phyloP scores from a whole-genome alignment of 2,113 vertebrate species.

The Hypomesus transpacificus region DNA sequence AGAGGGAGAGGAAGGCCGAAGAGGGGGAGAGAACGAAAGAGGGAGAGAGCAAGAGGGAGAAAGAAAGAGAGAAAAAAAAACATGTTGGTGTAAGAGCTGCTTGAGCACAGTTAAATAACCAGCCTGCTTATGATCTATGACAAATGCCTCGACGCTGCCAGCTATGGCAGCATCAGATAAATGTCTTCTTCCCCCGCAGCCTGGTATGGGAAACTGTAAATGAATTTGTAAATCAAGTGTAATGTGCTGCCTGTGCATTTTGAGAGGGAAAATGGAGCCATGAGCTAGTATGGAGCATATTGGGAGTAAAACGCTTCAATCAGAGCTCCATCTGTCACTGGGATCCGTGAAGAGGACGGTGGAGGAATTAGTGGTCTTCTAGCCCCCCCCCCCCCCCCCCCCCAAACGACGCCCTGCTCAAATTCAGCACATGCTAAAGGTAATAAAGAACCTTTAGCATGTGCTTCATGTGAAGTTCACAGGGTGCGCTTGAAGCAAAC shows the following conservation, averaged over 20 bases:
- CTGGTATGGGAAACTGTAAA: conserved; percentile 48
- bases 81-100: conserved; percentile 36
- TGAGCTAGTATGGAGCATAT: conserved; percentile 51
- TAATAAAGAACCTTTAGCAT: conserved; percentile 27
- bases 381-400: background rate
- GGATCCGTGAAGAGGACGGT: conserved; percentile 11
- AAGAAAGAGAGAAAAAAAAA: conserved; percentile 18
- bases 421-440: no score
- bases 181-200: conserved; percentile 34
- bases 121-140: conserved; percentile 52
- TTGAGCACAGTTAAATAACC: conserved; percentile 51
- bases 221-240: conserved; percentile 61
- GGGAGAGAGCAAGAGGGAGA: background rate
- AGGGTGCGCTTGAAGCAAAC: conserved; percentile 38
- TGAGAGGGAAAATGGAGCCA: conserved; percentile 46
- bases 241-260: conserved; percentile 58
- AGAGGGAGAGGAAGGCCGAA: background rate
- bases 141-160: conserved; percentile 43
- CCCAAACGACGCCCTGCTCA: conserved; percentile 23
- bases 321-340: conserved; percentile 53
- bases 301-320: conserved; percentile 47
- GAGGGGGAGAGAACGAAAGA: background rate
- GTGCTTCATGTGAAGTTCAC: conserved; percentile 30
- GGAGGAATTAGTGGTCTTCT: background rate
- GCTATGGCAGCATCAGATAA: conserved; percentile 45